Conservation (phyloP, 2,888 invertebrate species). For the Drosophila recens region DNA sequence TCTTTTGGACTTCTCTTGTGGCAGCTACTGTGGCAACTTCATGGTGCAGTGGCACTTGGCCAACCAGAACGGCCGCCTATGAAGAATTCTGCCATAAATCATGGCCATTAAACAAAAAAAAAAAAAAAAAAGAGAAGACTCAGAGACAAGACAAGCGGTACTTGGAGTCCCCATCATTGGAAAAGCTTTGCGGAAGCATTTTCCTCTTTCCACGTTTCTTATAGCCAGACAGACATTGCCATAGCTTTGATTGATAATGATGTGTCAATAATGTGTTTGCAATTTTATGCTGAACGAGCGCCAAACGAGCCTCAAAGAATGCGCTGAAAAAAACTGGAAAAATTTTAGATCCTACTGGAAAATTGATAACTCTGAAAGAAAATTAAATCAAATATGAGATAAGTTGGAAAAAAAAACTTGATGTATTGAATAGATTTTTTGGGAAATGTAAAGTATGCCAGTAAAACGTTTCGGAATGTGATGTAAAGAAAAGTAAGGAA, state of each 20-base stretch:
- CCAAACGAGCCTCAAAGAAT: slow-evolving; percentile 36
- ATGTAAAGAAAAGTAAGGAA: too few species aligned
- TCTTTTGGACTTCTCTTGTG: slow-evolving; percentile 10
- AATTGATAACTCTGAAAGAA: too few species aligned
- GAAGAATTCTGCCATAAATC: slow-evolving; percentile 81
- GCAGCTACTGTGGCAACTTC: slow-evolving; percentile 46
- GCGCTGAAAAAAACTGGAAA: slow-evolving; percentile 4
- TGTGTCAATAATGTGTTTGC: slow-evolving; percentile 82
- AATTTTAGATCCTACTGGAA: not conserved
- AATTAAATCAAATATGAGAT: too few species aligned
- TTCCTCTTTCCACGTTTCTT: slow-evolving; percentile 15
- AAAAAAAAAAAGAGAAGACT: slow-evolving; percentile 25
- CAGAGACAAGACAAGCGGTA: slow-evolving; percentile 46
- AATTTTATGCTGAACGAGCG: slow-evolving; percentile 65
- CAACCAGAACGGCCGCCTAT: slow-evolving; percentile 83
- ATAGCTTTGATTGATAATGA: slow-evolving; percentile 79
- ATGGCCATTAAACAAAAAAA: slow-evolving; percentile 67
- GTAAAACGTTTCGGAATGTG: too few species aligned
- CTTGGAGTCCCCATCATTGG: slow-evolving; percentile 10
- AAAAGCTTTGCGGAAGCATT: slow-evolving; percentile 56
- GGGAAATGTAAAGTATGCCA: too few species aligned
- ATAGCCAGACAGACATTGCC: slow-evolving; percentile 3
- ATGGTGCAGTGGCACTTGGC: slow-evolving; percentile 71
- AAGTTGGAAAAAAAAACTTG: too few species aligned
- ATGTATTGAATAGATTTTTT: too few species aligned